A percentile compares a stretch with the other conserved stretches of the same genome.
Evolutionary conservation across 2,113 vertebrate genomes (phyloP).

Genomic region (Dryoscopus gambensis): DNA sequence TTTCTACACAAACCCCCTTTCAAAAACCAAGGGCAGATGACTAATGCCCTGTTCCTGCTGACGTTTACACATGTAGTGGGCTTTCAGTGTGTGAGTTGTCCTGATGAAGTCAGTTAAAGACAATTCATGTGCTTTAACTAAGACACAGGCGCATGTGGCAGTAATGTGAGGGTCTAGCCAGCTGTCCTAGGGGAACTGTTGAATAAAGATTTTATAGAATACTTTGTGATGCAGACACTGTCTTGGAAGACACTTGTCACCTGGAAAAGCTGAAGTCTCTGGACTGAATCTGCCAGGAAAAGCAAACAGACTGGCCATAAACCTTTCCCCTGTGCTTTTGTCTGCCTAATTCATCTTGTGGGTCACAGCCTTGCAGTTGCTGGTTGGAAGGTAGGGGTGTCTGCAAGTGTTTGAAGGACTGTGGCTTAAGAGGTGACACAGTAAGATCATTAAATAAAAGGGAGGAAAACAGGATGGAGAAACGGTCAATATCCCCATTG

Average conservation of each 20-base stretch:
- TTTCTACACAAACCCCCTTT: neutral
- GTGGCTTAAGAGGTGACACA: neutral
- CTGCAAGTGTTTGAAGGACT: neutral
- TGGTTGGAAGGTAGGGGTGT: neutral
- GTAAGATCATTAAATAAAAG: neutral
- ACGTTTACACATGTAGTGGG: neutral
- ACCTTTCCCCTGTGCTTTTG: neutral
- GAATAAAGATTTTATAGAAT: neutral
- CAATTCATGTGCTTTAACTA: neutral
- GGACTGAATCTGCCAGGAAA: neutral
- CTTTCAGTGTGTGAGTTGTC: neutral
- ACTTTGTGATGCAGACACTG: neutral
- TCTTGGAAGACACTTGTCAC: neutral
- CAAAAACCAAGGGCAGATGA: neutral
- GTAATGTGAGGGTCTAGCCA: neutral
- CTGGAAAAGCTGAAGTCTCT: neutral
- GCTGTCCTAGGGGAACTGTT: neutral
- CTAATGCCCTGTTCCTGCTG: neutral
- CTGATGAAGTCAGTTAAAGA: slow-evolving; percentile 2
- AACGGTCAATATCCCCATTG: neutral
- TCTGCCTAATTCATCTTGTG: neutral
- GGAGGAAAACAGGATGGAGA: neutral
- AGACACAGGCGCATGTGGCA: neutral
- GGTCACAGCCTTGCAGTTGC: neutral
- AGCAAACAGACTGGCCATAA: neutral